phyloP scores from a whole-genome alignment of 2,113 vertebrate genomes.

The Mormyrus iriodes region DNA sequence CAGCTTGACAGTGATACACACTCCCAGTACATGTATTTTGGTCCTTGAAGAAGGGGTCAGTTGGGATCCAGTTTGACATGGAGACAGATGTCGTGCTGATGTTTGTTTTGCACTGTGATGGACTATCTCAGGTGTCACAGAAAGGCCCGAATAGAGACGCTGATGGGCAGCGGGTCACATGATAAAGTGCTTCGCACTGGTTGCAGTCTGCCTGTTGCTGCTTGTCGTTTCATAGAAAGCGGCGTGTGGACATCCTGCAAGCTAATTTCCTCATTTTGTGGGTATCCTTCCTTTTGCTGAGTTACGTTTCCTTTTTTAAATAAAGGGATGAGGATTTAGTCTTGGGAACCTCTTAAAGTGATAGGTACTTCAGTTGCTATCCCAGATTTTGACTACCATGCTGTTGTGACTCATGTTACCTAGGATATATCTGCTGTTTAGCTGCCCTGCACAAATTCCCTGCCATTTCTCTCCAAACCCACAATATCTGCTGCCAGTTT shows the following conservation, averaged over 20 bases:
- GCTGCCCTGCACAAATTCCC: neutral
- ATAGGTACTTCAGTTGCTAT: constrained; percentile 70
- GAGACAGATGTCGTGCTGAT: neutral
- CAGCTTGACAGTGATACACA: constrained; percentile 41
- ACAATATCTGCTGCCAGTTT: neutral
- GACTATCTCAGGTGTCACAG: neutral
- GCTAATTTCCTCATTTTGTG: constrained; percentile 80
- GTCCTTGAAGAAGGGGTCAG: neutral
- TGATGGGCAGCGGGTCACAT: neutral
- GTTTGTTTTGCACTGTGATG: neutral
- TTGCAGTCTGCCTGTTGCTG: constrained; percentile 43
- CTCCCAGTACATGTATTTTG: constrained; percentile 34
- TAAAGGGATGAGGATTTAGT: constrained; percentile 57
- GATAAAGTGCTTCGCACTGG: constrained; percentile 38
- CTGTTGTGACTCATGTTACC: constrained; percentile 50
- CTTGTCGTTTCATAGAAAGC: constrained; percentile 80
- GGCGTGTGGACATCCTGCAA: constrained; percentile 76
- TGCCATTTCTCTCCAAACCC: neutral
- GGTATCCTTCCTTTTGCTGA: constrained; percentile 75
- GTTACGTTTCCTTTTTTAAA: constrained; percentile 68
- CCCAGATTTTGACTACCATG: constrained; percentile 34
- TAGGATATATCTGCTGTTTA: neutral
- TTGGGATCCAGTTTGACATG: neutral
- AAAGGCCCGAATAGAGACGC: constrained; percentile 22
- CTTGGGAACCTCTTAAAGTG: constrained; percentile 71